A percentile compares a stretch with the other conserved stretches of the same genome.
Conservation (phyloP, 1,140 invertebrate genomes). For the Brachionus asplanchnoidis region DNA sequence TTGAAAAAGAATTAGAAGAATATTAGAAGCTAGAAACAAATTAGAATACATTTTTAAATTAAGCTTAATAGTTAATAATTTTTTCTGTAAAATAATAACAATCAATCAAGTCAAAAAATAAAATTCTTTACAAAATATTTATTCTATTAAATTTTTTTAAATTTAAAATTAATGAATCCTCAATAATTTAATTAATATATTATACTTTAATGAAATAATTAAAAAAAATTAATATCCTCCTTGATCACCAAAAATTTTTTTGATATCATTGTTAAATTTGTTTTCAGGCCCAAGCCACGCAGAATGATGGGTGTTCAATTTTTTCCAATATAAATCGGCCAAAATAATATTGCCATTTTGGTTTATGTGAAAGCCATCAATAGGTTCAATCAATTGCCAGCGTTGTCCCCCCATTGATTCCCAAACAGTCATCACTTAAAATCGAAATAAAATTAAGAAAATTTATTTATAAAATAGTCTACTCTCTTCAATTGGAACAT, state of each 20-base stretch:
- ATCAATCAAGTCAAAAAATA: no score
- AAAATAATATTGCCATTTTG: slow-evolving; percentile 47
- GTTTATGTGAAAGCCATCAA: slow-evolving; percentile 61
- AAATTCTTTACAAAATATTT: no score
- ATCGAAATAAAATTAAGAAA: background rate
- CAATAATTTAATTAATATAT: no score
- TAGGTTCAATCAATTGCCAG: slow-evolving; percentile 59
- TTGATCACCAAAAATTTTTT: slow-evolving; percentile 49
- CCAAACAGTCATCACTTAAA: slow-evolving; percentile 54
- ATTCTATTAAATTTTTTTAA: no score
- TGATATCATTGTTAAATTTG: slow-evolving; percentile 49
- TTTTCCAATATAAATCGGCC: slow-evolving; percentile 53
- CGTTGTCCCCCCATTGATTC: slow-evolving; percentile 49
- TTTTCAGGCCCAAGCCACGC: slow-evolving; percentile 52
- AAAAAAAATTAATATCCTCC: slow-evolving; percentile 46
- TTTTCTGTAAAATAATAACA: no score
- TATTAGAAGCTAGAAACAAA: no score
- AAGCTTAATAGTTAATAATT: no score
- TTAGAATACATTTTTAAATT: no score
- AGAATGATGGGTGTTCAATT: slow-evolving; percentile 47
- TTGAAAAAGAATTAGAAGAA: no score
- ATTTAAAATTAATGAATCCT: no score
- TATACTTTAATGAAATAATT: background rate
- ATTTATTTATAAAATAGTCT: background rate
- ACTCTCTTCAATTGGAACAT: slow-evolving; percentile 55